These are phyloP conservation scores for Myiagra hebetior DNA, from an alignment of 2,113 vertebrate species.

Conservation along the genomic window DNA sequence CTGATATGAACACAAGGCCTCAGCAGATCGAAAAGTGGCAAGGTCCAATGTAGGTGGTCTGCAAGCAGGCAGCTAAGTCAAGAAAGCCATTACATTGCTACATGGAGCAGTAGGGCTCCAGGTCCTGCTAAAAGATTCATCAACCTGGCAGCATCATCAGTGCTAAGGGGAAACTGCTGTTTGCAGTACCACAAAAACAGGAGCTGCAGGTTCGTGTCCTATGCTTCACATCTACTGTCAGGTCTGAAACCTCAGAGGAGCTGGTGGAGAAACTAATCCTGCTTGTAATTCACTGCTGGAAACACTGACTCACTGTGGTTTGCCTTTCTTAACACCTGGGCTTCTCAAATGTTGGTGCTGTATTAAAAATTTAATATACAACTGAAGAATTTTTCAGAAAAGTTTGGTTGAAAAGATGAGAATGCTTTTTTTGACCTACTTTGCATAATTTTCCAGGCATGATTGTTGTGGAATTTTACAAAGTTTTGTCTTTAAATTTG, in stretches of 20 bases:
- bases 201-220: background rate
- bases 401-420: background rate
- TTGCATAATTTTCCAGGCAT: background rate
- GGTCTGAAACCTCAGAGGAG: background rate
- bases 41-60: background rate
- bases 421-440: background rate
- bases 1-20: background rate
- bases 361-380: background rate
- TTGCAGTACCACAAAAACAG: background rate
- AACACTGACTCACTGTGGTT: background rate
- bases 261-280: background rate
- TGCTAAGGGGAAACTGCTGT: background rate
- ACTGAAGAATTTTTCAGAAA: background rate
- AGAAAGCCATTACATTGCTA: background rate
- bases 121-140: background rate
- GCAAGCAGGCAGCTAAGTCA: background rate
- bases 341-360: background rate
- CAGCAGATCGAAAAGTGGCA: background rate
- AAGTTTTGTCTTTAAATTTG: background rate
- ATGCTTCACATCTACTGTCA: background rate
- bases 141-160: background rate
- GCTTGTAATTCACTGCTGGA: background rate
- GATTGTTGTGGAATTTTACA: background rate
- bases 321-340: background rate
- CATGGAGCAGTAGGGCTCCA: background rate